Base-by-base conservation (phyloP, 2,888 invertebrate genomes). In the Tanaodytes sp. region DNA sequence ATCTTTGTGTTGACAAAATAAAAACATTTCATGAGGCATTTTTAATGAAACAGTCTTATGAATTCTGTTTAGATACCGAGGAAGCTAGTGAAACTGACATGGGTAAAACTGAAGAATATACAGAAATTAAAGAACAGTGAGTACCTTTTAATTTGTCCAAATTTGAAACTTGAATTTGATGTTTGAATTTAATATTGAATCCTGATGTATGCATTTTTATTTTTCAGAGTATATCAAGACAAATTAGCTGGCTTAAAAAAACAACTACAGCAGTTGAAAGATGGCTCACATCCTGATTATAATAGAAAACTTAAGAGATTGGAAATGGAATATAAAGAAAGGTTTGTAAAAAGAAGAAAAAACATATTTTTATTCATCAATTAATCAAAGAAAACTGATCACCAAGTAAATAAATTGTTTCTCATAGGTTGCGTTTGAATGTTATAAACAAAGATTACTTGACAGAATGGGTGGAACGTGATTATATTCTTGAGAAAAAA, bases 1-100 rank as follows among this genome's bases (percentile, higher is more conserved):
- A n/a, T n/a, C n/a, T n/a, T n/a, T n/a, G n/a, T n/a, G n/a, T n/a
- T n/a, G n/a, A n/a, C n/a, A n/a, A n/a, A n/a, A n/a, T n/a, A n/a
- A n/a, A n/a, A n/a, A n/a, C n/a, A n/a, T n/a, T n/a, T n/a, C n/a
- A n/a, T n/a, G n/a, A n/a, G n/a, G n/a, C n/a, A n/a, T n/a, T n/a
- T n/a, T n/a, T 23, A 23, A 23, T 23, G 23, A 23, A 23, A 23
- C 23, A 23, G 23, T 23, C 5, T n/a, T 23, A 23, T 23, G 23
- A 23, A 5, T 23, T 33, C 66, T 66, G 80, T 80, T 51, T 77
- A 92, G 97, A 97, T 84, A 97, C 97, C 0, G 97, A 97, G 86
- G 97, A 97, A 87, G 97, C 97, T 0, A 96, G 96, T 85, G 97
- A 97, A 86, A 94, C 95, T n/a, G 97, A 97, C 77, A 90, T 92